Base-by-base conservation (phyloP, 2,888 invertebrate species). In the Actias luna region DNA sequence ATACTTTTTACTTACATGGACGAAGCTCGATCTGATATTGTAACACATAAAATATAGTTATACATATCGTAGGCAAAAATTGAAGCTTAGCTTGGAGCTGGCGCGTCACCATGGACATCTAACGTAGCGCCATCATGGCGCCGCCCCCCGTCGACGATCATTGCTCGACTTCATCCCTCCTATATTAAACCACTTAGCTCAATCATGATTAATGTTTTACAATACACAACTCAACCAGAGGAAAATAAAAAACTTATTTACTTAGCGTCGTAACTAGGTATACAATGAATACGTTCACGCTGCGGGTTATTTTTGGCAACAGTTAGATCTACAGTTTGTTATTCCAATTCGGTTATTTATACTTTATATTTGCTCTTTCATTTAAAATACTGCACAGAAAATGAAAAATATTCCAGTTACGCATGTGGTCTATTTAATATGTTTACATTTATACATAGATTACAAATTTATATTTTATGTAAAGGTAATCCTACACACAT, bases 151-250 rank as follows among this genome's bases (percentile, higher is more conserved):
- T 82, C 80, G 83, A 84, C 85, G 89, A 89, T 89, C 92, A 92
- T 90, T 87, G 90, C 89, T 83, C 82, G 86, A 87, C 88, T 89
- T 91, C 89, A 91, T 89, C 88, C 91, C 87, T 83, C 87, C 86
- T 85, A 88, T 92, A 93, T 92, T 93, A 89, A 93, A 92, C 93
- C 93, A 93, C 93, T 93, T 92, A 93, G 92, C 87, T 92, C 91
- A 90, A 92, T 92, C 93, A 92, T 93, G 93, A 93, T 93, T 93
- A 92, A 92, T 92, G 92, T 88, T 91, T 85, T 85, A 88, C 87
- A 87, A 89, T 89, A 90, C 85, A 84, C 87, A 83, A 85, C 84
- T 84, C 87, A 85, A 86, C 82, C 85, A 85, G 80, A 70, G 78
- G 88, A 88, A 90, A 92, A 92, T 91, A 92, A 89, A 91, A 92